Base-by-base conservation (phyloP, 2,797 vertebrate genomes). In the Ctenopoma multispine region DNA sequence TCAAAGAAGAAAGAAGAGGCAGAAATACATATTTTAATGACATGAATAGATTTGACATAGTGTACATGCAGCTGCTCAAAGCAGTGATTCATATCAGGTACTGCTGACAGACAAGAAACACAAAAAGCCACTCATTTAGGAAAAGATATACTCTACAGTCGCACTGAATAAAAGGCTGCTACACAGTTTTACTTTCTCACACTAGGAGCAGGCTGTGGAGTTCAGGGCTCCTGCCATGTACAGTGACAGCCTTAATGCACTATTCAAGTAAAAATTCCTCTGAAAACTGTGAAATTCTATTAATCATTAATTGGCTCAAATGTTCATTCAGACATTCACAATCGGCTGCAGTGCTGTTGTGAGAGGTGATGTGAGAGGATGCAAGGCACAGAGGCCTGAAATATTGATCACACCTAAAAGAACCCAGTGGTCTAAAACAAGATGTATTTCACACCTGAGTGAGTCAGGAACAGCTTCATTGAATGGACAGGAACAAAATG, bases 341-440 rank as follows among this genome's bases (percentile, higher is more conserved):
- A 90, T 89, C 49, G 69, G 65, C 74, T 61, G 81, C 71, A 27
- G 87, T 81, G 79, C 72, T 68, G 56, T 41, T 54, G 81, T 68
- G 84, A 82, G 81, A 68, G 69, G 77, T 68, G 54, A 44, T 54
- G 81, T 68, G 84, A 82, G 81, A 68, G 71, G 77, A 77, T 58
- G 77, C 74, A 48, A 59, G 60, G 64, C 75, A 12, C 73, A 46
- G 72, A 75, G 64, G 71, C 78, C 59, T 48, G 69, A 92, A 92
- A 92, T 91, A 93, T 92, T 90, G 81, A 92, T 92, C 75, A 53
- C 46, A 63, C 75, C 86, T 92, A 92, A 92, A 91, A 91, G 89
- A 91, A 86, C 75, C 83, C 75, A 41, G 80, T 81, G 84, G 80
- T 83, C 78, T 67, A 73, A 83, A 84, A 84, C 79, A 34, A 72